These are phyloP conservation scores for Vidua macroura DNA, from an alignment of 2,113 vertebrate genomes.

Conservation along the genomic window DNA sequence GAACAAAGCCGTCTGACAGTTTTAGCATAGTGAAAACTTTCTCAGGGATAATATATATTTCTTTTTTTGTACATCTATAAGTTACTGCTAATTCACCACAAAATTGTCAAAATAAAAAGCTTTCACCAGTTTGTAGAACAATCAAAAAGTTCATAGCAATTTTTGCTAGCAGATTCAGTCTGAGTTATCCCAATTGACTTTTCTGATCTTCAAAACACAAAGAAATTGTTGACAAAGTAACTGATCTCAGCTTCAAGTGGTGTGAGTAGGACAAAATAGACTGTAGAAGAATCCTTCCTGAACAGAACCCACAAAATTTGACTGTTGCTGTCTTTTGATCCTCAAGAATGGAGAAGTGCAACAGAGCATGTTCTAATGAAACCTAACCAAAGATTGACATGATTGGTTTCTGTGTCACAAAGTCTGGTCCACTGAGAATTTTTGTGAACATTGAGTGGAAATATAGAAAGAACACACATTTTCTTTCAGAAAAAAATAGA, in stretches of 20 bases:
- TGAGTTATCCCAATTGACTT: not conserved
- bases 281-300: not conserved
- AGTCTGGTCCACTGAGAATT: not conserved
- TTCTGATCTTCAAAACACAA: not conserved
- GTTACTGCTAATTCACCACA: not conserved
- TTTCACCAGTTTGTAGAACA: not conserved
- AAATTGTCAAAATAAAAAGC: not conserved
- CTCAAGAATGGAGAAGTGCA: not conserved
- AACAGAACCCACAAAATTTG: not conserved
- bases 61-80: not conserved
- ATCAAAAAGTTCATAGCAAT: not conserved
- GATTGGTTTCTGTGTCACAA: not conserved
- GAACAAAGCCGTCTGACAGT: not conserved
- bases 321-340: not conserved
- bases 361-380: not conserved
- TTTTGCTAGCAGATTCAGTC: not conserved
- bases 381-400: not conserved
- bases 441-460: constrained; percentile 8
- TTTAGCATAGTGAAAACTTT: not conserved
- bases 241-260: not conserved
- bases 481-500: not conserved
- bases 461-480: not conserved
- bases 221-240: not conserved
- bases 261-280: not conserved
- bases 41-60: not conserved